A percentile compares a stretch with the other conserved stretches of the same genome.
Conservation (phyloP, 2,888 invertebrate species). For the Coremacera marginata region DNA sequence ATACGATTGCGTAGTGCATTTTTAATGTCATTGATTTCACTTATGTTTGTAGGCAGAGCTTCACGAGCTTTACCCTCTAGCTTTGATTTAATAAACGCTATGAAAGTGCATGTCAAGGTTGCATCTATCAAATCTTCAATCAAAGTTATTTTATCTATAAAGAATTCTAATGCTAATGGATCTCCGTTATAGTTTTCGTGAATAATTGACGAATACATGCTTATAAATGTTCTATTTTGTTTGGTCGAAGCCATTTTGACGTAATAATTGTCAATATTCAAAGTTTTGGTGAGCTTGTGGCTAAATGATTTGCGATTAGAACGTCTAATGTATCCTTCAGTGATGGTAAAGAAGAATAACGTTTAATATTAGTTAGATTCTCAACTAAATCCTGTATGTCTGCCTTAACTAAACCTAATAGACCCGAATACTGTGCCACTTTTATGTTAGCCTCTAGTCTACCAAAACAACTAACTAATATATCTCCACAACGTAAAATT, state of each 20-base stretch:
- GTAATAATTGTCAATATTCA: background rate
- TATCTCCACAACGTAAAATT: constrained; percentile 14
- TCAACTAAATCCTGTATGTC: background rate
- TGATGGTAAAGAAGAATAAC: background rate
- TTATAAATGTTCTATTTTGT: constrained; percentile 32
- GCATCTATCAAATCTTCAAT: no score
- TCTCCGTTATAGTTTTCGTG: no score
- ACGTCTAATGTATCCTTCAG: background rate
- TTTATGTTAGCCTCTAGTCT: constrained; percentile 20
- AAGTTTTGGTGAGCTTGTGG: constrained; percentile 3
- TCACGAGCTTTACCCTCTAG: background rate
- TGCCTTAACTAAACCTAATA: background rate
- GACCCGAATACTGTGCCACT: constrained; percentile 18
- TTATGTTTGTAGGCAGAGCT: no score
- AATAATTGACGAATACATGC: constrained; percentile 6
- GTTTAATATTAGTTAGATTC: background rate
- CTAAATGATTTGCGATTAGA: background rate
- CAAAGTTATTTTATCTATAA: no score
- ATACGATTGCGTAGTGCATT: background rate
- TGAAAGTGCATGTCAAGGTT: no score
- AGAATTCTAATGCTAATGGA: no score
- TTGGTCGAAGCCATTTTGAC: constrained; percentile 26
- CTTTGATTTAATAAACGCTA: no score
- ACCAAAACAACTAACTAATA: constrained; percentile 21
- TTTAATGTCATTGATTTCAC: background rate